Evolutionary conservation across 30 jellyfish, hydroid and myxozoan genomes (phyloP).

Genomic region (Turritopsis dohrnii): DNA sequence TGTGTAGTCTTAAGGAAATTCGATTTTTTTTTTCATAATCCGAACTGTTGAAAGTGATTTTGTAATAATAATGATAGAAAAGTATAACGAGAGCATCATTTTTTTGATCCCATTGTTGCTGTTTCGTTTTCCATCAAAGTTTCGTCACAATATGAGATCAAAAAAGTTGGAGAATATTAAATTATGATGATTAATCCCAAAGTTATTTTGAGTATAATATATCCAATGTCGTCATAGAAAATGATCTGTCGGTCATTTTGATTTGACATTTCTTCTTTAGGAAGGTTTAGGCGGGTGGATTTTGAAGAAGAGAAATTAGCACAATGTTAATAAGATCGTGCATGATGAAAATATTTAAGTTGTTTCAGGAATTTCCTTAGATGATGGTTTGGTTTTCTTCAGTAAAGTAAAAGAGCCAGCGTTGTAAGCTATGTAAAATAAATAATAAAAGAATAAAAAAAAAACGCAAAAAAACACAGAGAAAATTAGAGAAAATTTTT

Average conservation of each 20-base stretch:
- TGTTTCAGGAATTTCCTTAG: background rate
- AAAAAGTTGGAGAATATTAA: background rate
- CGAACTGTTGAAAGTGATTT: background rate
- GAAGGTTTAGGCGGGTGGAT: no score
- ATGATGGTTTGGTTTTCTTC: no score
- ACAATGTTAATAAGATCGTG: background rate
- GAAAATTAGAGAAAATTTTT: no score
- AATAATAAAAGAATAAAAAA: no score
- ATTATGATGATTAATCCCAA: background rate
- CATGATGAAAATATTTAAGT: no score
- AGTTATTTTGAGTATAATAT: background rate
- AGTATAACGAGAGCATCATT: no score
- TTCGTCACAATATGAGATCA: background rate
- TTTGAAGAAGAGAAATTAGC: background rate
- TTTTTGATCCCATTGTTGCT: no score
- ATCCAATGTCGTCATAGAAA: background rate
- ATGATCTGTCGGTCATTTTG: background rate
- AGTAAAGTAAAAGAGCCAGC: no score
- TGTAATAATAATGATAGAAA: background rate
- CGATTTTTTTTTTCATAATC: background rate
- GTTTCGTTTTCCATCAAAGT: no score
- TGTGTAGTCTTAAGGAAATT: background rate
- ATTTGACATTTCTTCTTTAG: background rate
- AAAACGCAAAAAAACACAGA: no score
- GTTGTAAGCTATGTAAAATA: no score